Evolutionary conservation across 2,888 invertebrate genomes (phyloP).

Genomic region (Punctoribates punctum): DNA sequence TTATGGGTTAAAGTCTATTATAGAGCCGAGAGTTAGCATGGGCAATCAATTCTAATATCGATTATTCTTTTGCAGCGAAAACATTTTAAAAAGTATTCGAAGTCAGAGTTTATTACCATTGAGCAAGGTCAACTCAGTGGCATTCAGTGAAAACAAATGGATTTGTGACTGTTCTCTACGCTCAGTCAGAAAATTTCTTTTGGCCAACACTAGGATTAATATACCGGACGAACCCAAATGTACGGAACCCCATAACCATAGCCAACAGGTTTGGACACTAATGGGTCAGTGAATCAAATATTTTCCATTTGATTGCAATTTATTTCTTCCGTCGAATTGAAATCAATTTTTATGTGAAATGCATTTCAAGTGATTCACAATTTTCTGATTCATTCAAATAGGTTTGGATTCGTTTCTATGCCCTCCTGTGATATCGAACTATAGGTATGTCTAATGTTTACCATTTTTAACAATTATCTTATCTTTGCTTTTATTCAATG

Average conservation of each 20-base stretch:
- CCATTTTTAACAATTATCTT: background rate
- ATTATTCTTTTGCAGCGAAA: slow-evolving; percentile 31
- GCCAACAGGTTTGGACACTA: slow-evolving; percentile 39
- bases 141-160: slow-evolving; percentile 52
- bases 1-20: background rate
- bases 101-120: slow-evolving; percentile 33
- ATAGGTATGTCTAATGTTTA: slow-evolving; percentile 21
- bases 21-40: background rate
- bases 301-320: background rate
- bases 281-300: slow-evolving; percentile 31
- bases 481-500: too few species aligned
- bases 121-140: slow-evolving; percentile 37
- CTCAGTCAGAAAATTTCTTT: slow-evolving; percentile 65
- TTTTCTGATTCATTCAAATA: slow-evolving; percentile 6
- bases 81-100: slow-evolving; percentile 13
- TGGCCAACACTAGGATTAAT: slow-evolving; percentile 26
- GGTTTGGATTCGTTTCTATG: slow-evolving; percentile 36
- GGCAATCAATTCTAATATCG: background rate
- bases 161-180: slow-evolving; percentile 78
- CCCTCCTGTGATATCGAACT: slow-evolving; percentile 18
- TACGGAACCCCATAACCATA: background rate
- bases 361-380: background rate
- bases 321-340: background rate
- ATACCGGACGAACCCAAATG: slow-evolving; percentile 41
- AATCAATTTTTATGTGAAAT: background rate